Conservation (phyloP, 2,113 vertebrate genomes). For the Grus americana region DNA sequence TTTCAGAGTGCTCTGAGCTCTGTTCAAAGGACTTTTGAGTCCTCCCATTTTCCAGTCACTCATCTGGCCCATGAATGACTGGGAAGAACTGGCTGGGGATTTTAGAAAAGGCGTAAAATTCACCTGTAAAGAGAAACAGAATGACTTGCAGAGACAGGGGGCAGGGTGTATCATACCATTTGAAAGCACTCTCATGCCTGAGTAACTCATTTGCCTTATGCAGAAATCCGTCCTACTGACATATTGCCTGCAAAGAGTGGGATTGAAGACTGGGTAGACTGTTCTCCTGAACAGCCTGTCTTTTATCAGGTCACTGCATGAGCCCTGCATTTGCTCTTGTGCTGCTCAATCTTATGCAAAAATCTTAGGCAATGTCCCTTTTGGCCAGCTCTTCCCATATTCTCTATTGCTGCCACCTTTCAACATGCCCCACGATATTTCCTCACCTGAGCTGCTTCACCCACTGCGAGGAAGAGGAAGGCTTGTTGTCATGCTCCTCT, state of each 20-base stretch:
- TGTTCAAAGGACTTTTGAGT: not conserved
- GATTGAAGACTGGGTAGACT: not conserved
- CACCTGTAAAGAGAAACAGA: not conserved
- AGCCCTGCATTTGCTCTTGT: not conserved
- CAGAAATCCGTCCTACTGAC: not conserved
- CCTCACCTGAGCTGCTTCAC: not conserved
- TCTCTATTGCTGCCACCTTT: not conserved
- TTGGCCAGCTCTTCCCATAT: not conserved
- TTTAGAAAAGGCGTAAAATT: not conserved
- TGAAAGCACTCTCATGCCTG: not conserved
- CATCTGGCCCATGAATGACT: not conserved
- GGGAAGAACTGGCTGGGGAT: not conserved
- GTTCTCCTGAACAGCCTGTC: not conserved
- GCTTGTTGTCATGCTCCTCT: not conserved
- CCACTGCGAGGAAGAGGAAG: not conserved
- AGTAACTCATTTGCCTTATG: not conserved
- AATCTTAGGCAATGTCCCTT: not conserved
- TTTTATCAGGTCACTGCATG: rapidly evolving
- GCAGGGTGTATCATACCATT: not conserved
- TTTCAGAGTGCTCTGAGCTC: not conserved
- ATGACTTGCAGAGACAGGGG: not conserved
- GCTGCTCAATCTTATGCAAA: not conserved
- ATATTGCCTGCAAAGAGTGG: not conserved
- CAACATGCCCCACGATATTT: not conserved
- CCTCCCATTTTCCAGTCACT: not conserved